These are phyloP conservation scores for Plusia festucae DNA, from an alignment of 2,888 invertebrate genomes.

Conservation along the genomic window DNA sequence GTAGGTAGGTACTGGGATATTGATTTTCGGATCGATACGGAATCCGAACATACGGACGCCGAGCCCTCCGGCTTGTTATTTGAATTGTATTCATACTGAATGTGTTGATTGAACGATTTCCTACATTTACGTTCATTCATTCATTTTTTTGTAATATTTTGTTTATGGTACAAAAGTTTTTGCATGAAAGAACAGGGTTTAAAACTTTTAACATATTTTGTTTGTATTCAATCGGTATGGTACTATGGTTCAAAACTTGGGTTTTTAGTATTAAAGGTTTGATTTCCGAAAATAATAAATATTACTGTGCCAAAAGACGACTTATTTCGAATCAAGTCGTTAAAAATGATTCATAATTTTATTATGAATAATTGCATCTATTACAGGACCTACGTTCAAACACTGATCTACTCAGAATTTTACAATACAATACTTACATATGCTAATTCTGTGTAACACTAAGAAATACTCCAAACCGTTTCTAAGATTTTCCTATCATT, in stretches of 20 bases:
- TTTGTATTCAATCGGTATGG: no score
- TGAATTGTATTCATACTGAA: background rate
- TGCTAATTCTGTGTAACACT: no score
- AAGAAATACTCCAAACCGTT: background rate
- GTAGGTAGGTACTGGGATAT: conserved; percentile 20
- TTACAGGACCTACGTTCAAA: background rate
- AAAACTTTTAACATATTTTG: no score
- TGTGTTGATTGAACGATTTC: conserved; percentile 34
- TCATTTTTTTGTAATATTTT: conserved; percentile 27
- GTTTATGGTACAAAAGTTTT: conserved; percentile 25
- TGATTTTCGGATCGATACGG: conserved; percentile 46
- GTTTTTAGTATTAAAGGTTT: no score
- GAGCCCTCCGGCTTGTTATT: background rate
- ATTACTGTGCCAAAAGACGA: no score
- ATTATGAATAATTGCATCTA: no score
- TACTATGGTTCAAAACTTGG: no score
- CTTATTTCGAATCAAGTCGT: no score
- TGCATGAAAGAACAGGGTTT: no score
- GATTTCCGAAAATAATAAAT: no score
- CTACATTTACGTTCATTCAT: conserved; percentile 16
- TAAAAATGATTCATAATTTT: no score
- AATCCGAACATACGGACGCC: background rate
- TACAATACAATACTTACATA: background rate
- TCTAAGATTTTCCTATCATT: background rate
- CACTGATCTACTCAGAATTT: background rate